These are phyloP conservation scores for Pseudoatta argentina DNA, from an alignment of 1,140 invertebrate genomes.

Conservation along the genomic window DNA sequence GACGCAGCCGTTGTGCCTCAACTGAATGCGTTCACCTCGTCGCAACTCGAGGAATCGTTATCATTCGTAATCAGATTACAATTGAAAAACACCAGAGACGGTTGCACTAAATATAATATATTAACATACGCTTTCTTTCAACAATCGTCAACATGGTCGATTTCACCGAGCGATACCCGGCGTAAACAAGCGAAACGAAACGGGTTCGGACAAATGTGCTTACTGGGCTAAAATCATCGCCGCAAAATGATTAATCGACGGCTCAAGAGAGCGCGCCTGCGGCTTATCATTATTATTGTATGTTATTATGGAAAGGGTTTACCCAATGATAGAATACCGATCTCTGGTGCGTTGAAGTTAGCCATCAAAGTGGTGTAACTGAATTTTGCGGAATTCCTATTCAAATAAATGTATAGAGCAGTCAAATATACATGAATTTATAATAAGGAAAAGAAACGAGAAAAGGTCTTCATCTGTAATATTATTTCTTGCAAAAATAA, in stretches of 20 bases:
- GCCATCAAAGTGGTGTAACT: neutral
- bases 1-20: neutral
- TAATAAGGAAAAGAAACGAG: slow-evolving; percentile 5
- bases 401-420: neutral
- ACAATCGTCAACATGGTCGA: slow-evolving; percentile 16
- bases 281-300: slow-evolving; percentile 19
- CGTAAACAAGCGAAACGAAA: slow-evolving; percentile 22
- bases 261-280: neutral
- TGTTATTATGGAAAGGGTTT: neutral
- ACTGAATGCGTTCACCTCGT: neutral
- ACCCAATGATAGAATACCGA: neutral
- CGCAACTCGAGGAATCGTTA: slow-evolving; percentile 4
- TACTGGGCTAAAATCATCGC: slow-evolving; percentile 9
- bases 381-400: neutral
- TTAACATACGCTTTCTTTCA: slow-evolving; percentile 31
- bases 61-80: slow-evolving; percentile 31
- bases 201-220: neutral
- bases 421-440: neutral
- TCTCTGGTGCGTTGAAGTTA: neutral
- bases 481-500: neutral
- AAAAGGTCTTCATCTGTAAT: neutral
- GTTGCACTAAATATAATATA: neutral
- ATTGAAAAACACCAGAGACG: slow-evolving; percentile 26
- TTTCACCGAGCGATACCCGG: slow-evolving; percentile 15
- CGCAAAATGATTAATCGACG: slow-evolving; percentile 24